Evolutionary conservation across 2,797 vertebrate species (phyloP), one percentile per base, ranked within the genome.

Genomic region (Hippopotamyrus pictus): DNA sequence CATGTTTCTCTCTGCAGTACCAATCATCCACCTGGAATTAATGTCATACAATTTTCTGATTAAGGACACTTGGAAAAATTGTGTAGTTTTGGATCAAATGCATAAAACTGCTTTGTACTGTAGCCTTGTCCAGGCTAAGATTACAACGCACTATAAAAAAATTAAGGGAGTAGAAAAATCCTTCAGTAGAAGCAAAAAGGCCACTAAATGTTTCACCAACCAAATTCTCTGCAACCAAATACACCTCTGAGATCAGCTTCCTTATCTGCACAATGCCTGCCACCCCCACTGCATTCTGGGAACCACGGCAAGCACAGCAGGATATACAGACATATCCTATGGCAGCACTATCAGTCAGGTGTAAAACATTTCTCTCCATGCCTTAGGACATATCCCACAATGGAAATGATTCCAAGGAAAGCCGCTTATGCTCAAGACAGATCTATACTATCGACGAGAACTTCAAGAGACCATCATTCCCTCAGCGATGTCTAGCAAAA

Each of bases 1-100:
- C 90, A 86, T 89, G 91, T 89, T 86, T 88, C 14, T 57, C 29
- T 37, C 86, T n/a, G 51, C 86, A 57, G 54, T 59, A n/a, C 54
- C 25, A 46, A 87, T 54, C 86, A 33, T 87, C 51, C 85, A 87
- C 53, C 53, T 87, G 53, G 14, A 87, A 87, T 87, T 41, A 29
- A 69, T 69, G 48, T 89, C 82, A 76, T 86, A 90, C 82, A 82
- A 87, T 88, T 87, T 86, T 89, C 48, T 79, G 62, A 86, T 73
- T 97, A 97, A 97, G 96, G 96, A 96, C 96, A 97, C 96, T 97
- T 97, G 93, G 76, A 94, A 95, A 93, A 94, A 95, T 95, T 94
- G 95, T 94, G 94, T 95, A 91, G 92, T 94, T 94, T 85, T 94
- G 94, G 93, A 93, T 92, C 89, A 94, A 94, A 91, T 93, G 88